Evolutionary conservation across 2,797 vertebrate genomes (phyloP), one percentile per base, ranked within the genome.

Genomic region (Rhincodon typus): DNA sequence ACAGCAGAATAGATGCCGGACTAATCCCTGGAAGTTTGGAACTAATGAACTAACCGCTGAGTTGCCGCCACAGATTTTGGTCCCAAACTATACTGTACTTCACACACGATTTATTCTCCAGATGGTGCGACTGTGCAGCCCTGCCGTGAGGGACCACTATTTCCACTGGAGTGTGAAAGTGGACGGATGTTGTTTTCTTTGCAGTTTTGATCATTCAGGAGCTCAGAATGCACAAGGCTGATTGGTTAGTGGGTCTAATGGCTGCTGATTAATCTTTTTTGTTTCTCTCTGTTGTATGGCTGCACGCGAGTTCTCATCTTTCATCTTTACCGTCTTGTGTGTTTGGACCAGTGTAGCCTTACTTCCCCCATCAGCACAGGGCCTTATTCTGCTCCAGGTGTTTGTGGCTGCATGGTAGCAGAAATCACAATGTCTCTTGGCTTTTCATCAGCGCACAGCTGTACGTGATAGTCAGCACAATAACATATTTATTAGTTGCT

Each of bases 81-180:
- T 99, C 98, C 98, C 98, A 98, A 99, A 99, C 99, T 99, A 98
- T 99, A 99, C 99, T 99, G 99, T 99, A 99, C 99, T 99, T 99
- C 99, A 99, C 99, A 99, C 99, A 99, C 98, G 98, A 99, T 99
- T 99, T 99, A 99, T 98, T 99, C 99, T 99, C 99, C 99, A 99
- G 99, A 99, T 99, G 99, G 99, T 98, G 97, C 97, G 98, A 98
- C 98, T 98, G 98, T 97, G 97, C 98, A 97, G 97, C 97, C 98
- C 98, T 95, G 98, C 97, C 98, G 97, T 97, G 97, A 98, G 98
- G 98, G 98, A 98, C 98, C 98, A 98, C 98, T 98, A 98, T 98
- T 97, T 98, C 98, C 98, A 98, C 97, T 97, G 98, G 98, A 98
- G 98, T 98, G 98, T 98, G 98, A 98, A 98, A 98, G 98, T 98